phyloP scores from a whole-genome alignment of 92 coral and sea anemone species.

The Zoanthus solanderi region DNA sequence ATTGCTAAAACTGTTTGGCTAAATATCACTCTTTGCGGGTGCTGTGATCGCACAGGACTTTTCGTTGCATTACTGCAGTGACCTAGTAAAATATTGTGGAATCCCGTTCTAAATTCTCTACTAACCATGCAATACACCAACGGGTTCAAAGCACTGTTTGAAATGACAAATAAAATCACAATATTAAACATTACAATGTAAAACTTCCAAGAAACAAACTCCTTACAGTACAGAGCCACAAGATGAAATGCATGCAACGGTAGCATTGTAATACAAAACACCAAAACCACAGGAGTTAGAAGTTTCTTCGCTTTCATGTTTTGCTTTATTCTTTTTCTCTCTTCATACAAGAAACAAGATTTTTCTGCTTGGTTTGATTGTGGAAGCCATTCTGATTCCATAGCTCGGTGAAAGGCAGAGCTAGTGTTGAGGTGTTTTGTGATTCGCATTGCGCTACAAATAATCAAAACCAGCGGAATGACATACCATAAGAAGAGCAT shows the following conservation, averaged over 20 bases:
- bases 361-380: slow-evolving; percentile 1
- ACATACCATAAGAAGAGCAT: slow-evolving; percentile 70
- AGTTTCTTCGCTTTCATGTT: slow-evolving; percentile 32
- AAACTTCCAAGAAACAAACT: slow-evolving; percentile 16
- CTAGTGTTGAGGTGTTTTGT: slow-evolving; percentile 53
- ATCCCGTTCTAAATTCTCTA: slow-evolving; percentile 26
- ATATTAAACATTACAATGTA: slow-evolving; percentile 31
- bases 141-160: slow-evolving; percentile 34
- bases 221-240: not conserved
- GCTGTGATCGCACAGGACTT: not conserved
- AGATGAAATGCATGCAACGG: slow-evolving; percentile 32
- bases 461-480: slow-evolving; percentile 65
- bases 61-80: not conserved
- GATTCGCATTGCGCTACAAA: slow-evolving; percentile 58
- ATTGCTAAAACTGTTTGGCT: not conserved
- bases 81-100: slow-evolving; percentile 13
- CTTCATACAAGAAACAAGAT: slow-evolving; percentile 14
- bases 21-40: not conserved
- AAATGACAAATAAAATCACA: slow-evolving; percentile 25
- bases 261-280: slow-evolving; percentile 23
- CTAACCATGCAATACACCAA: slow-evolving; percentile 40
- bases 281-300: slow-evolving; percentile 25
- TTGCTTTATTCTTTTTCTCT: slow-evolving; percentile 30
- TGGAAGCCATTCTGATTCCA: slow-evolving; percentile 30
- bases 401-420: slow-evolving; percentile 37